Evolutionary conservation across 1,140 invertebrate genomes (phyloP).

Genomic region (Drosophila mauritiana): DNA sequence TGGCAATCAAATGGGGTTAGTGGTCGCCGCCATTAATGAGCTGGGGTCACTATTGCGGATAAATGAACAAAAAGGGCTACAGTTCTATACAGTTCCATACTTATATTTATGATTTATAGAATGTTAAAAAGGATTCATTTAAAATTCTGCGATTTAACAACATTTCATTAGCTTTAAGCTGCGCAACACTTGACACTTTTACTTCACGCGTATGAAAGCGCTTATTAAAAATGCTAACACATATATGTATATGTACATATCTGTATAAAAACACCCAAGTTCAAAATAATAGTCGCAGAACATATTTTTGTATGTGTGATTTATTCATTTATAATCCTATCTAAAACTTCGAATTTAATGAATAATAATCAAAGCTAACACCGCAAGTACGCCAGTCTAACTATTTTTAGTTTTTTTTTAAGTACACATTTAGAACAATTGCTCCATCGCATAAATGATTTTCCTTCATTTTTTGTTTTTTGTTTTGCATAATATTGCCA

Average conservation of each 20-base stretch:
- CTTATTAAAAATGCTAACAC: conserved; percentile 59
- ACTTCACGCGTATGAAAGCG: conserved; percentile 15
- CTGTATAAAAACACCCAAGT: neutral
- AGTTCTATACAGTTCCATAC: too few species aligned
- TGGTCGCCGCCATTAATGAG: conserved; percentile 56
- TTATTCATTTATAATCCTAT: too few species aligned
- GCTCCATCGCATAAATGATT: too few species aligned
- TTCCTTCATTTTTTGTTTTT: too few species aligned
- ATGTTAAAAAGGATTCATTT: neutral
- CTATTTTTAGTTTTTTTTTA: too few species aligned
- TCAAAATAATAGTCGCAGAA: neutral
- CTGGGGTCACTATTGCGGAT: neutral
- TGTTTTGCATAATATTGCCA: neutral
- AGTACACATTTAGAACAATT: too few species aligned
- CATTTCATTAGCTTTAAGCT: conserved; percentile 28
- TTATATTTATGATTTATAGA: too few species aligned
- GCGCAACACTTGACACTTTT: conserved; percentile 34
- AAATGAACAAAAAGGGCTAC: neutral
- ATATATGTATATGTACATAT: conserved; percentile 1
- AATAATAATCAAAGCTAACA: too few species aligned
- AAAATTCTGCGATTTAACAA: neutral
- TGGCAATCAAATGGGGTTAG: conserved; percentile 56
- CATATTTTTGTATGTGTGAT: too few species aligned
- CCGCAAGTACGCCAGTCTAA: too few species aligned
- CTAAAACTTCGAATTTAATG: too few species aligned